Percentiles rank a stretch among this genome's conserved stretches.
Evolutionary conservation across 2,113 vertebrate genomes (phyloP).

Genomic region (Salvelinus sp.): DNA sequence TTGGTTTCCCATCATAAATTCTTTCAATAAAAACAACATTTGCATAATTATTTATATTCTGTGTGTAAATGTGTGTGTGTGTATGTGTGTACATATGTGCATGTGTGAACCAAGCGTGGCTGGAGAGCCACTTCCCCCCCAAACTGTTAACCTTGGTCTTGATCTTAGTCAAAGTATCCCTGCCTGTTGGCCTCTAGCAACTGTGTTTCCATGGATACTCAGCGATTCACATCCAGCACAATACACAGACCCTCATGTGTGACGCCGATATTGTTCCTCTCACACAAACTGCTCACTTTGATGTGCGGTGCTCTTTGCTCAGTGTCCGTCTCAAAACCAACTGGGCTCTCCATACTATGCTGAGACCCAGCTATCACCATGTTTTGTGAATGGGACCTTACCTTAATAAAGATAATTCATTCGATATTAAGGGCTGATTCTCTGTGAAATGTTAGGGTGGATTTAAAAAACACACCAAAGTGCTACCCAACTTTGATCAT

Average conservation of each 20-base stretch:
- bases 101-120: neutral
- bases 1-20: no score
- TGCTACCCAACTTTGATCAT: no score
- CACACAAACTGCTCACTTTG: conserved; percentile 79
- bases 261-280: conserved; percentile 75
- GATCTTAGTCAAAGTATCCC: conserved; percentile 26
- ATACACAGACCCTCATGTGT: conserved; percentile 77
- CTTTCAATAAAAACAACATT: no score
- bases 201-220: conserved; percentile 56
- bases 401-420: no score
- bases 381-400: neutral
- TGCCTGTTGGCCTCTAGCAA: conserved; percentile 28
- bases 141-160: conserved; percentile 38
- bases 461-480: no score
- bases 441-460: no score
- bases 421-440: no score
- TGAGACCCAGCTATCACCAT: neutral
- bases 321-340: neutral
- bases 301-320: conserved; percentile 61
- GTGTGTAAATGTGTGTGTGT: neutral
- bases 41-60: neutral
- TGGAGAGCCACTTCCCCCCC: neutral
- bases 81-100: neutral
- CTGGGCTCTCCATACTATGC: neutral
- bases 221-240: conserved; percentile 55